Evolutionary conservation across 1,140 invertebrate genomes (phyloP).

Genomic region (Pseudomyrmex pallidus): DNA sequence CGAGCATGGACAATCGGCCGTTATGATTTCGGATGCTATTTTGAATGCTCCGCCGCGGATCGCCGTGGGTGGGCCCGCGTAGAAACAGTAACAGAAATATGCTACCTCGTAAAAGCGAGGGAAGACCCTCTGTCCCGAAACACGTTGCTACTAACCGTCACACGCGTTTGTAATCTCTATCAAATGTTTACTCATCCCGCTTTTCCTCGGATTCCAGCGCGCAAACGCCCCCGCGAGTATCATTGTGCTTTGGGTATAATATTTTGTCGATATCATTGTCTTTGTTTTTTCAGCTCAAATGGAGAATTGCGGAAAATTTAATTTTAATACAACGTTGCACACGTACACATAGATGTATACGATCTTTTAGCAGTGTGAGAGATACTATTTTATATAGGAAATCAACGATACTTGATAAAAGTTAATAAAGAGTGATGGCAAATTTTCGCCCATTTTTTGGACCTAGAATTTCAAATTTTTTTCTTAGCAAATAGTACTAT

Average conservation of each 20-base stretch:
- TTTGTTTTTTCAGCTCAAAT: not conserved
- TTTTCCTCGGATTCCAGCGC: not conserved
- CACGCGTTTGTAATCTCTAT: constrained; percentile 46
- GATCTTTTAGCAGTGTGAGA: not conserved
- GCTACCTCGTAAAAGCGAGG: constrained; percentile 83
- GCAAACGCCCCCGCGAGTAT: not conserved
- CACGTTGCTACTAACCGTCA: constrained; percentile 55
- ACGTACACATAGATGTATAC: not conserved
- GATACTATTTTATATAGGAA: no score
- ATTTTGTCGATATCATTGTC: not conserved
- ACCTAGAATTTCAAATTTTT: no score
- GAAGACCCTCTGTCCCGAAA: constrained; percentile 75
- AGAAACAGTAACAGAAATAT: constrained; percentile 84
- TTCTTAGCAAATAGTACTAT: no score
- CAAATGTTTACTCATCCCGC: constrained; percentile 46
- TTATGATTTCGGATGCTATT: constrained; percentile 85
- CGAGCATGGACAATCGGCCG: constrained; percentile 83
- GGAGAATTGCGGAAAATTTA: not conserved
- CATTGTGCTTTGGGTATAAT: not conserved
- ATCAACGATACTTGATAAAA: no score
- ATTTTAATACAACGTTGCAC: not conserved
- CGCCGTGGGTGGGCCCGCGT: constrained; percentile 80
- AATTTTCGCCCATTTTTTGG: no score
- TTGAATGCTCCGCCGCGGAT: constrained; percentile 77
- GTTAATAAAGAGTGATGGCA: no score